phyloP scores from a whole-genome alignment of 2,888 invertebrate species.

The Diogma glabrata region DNA sequence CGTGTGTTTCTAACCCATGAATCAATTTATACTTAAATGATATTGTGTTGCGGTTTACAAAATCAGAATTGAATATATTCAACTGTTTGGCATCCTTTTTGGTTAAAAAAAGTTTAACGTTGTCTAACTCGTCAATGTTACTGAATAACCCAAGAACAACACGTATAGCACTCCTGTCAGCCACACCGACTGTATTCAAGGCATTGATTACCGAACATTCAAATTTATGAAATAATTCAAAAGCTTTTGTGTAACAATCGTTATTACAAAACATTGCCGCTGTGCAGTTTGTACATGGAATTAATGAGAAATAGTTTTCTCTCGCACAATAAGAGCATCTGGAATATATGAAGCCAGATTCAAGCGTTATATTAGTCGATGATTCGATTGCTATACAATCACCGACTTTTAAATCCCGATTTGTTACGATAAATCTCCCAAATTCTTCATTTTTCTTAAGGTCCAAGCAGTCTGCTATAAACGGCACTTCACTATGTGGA shows the following conservation, averaged over 20 bases:
- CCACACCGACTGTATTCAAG: constrained; percentile 54
- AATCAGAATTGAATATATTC: constrained; percentile 31
- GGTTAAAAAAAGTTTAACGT: constrained; percentile 29
- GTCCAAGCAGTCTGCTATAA: constrained; percentile 51
- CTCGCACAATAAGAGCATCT: constrained; percentile 34
- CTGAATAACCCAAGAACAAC: constrained; percentile 39
- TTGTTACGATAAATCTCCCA: constrained; percentile 62
- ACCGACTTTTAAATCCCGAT: constrained; percentile 54
- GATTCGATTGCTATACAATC: constrained; percentile 67
- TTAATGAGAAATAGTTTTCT: constrained; percentile 32
- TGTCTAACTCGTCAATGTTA: too few relatives aligned
- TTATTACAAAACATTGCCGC: constrained; percentile 34
- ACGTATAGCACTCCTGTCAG: constrained; percentile 60
- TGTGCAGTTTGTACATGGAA: constrained; percentile 34
- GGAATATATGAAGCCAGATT: too few relatives aligned
- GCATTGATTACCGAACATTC: constrained; percentile 62
- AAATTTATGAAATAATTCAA: constrained; percentile 55
- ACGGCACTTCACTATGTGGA: constrained; percentile 40
- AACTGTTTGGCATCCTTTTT: constrained; percentile 16
- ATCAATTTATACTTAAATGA: constrained; percentile 41
- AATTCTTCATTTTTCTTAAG: constrained; percentile 44
- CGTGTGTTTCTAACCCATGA: constrained; percentile 57
- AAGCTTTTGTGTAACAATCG: constrained; percentile 41
- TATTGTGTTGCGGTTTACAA: too few relatives aligned
- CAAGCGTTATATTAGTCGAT: constrained; percentile 43